Base-by-base conservation (phyloP, 2,797 vertebrate genomes). In the Schizothorax lantsangensis region DNA sequence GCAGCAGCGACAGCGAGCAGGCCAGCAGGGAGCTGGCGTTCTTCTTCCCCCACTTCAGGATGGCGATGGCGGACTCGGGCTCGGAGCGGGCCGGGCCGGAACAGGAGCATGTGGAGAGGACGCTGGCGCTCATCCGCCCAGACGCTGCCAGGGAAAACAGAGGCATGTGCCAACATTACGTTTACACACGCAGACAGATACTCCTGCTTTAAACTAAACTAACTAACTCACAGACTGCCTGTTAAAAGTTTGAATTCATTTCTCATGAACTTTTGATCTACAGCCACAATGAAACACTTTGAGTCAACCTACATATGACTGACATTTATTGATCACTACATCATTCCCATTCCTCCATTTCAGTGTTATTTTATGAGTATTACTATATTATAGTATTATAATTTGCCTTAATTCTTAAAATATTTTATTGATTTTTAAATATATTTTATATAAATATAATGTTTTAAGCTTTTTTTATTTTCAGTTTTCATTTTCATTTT, bases 21-120 rank as follows among this genome's bases (percentile, higher is more conserved):
- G 97, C 97, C 90, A 88, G 93, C 93, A 94, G 95, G 93, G 97
- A 97, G 88, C 95, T 97, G 75, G 95, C 95, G 78, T 94, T 97
- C 91, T 96, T 97, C 93, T 97, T 98, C 91, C 96, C 97, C 86
- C 93, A 91, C 91, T 96, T 96, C 88, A 94, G 94, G 92, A 92
- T 86, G 66, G 88, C 89, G 82, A 90, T 92, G 5, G 87, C 84
- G 57, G 88, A 87, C 86, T 91, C 92, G 2, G 87, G 68, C 54
- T 88, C 87, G 23, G 91, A 91, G 90, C 93, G 91, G 90, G 91
- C 92, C 75, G 92, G 92, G 90, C 89, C 93, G 92, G 92, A 91
- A 91, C 92, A 93, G 49, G 49, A 59, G 88, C 92, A 81, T 90
- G 92, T 92, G 87, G 96, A 96, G 94, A 95, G 94, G 93, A 96